Evolutionary conservation across 2,888 invertebrate species (phyloP).

Genomic region (Cerastis leucographa): DNA sequence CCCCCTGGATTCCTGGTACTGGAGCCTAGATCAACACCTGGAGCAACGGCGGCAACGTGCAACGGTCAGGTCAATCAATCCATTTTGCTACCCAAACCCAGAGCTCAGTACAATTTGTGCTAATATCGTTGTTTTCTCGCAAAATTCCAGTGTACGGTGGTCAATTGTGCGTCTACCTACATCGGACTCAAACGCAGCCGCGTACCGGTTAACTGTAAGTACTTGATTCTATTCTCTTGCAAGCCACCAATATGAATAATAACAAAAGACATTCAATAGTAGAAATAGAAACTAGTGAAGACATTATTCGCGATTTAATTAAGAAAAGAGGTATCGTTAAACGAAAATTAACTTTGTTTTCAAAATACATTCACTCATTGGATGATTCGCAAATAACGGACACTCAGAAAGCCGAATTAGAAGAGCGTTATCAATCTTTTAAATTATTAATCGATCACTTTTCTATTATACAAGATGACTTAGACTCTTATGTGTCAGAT

Average conservation of each 20-base stretch:
- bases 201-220: neutral
- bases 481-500: neutral
- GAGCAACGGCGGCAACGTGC: too few relatives aligned
- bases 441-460: constrained; percentile 1
- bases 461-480: neutral
- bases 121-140: too few relatives aligned
- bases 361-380: neutral
- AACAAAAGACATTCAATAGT: neutral
- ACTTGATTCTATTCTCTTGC: neutral
- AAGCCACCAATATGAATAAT: neutral
- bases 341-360: neutral
- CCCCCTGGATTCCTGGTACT: too few relatives aligned
- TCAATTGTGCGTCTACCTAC: neutral
- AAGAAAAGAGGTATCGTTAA: neutral
- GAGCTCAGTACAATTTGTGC: too few relatives aligned
- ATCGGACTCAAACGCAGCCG: neutral
- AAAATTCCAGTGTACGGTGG: too few relatives aligned
- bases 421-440: neutral
- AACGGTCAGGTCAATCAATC: too few relatives aligned
- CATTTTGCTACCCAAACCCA: too few relatives aligned
- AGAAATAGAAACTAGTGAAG: neutral
- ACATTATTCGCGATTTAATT: neutral
- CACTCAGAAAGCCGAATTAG: neutral
- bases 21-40: too few relatives aligned
- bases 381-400: neutral